Evolutionary conservation across 2,113 vertebrate species (phyloP), one percentile per base, ranked within the genome.

Genomic region (Noctilio leporinus): DNA sequence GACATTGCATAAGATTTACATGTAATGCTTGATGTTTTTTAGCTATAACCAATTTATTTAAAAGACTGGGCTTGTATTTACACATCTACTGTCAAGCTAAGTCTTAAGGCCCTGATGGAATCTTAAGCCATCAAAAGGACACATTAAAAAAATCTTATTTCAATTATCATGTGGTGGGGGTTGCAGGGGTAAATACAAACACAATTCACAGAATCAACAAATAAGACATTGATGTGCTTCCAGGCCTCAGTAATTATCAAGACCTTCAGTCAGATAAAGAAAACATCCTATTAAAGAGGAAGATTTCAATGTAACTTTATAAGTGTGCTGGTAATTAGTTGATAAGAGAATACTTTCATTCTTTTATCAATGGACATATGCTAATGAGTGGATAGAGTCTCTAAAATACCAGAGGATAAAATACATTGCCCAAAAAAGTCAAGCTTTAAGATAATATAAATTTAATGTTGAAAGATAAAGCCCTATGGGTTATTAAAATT

Each of bases 401-500:
- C 28, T 72, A 83, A 67, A 72, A 80, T 85, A 87, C 70, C 51
- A 82, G 47, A 92, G 53, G 94, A 92, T 65, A 87, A 86, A 87
- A 87, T 30, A 87, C 7, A 86, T 47, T 45, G 40, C 15, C 65
- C 17, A 38, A 24, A 72, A 90, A 81, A 90, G 70, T 80, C 70
- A 85, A 95, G 89, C 65, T 87, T 95, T 59, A 88, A 51, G 33
- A 72, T 76, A 95, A 89, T 86, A 77, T 82, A 94, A 90, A 93
- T 83, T 95, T 93, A 93, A 94, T 92, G 64, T 51, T 47, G 85
- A 88, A 93, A 92, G 72, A 88, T 85, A 95, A 95, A 80, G 43
- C 45, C 45, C 65, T 86, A 3, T 89, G 57, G 45, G 40, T 93
- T 91, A 87, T 96, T 95, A 96, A 96, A 95, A 97, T 95, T 95